A percentile compares a stretch with the other conserved stretches of the same genome.
phyloP scores from a whole-genome alignment of 2,888 invertebrate species.

The Lycocerus yunnanus region DNA sequence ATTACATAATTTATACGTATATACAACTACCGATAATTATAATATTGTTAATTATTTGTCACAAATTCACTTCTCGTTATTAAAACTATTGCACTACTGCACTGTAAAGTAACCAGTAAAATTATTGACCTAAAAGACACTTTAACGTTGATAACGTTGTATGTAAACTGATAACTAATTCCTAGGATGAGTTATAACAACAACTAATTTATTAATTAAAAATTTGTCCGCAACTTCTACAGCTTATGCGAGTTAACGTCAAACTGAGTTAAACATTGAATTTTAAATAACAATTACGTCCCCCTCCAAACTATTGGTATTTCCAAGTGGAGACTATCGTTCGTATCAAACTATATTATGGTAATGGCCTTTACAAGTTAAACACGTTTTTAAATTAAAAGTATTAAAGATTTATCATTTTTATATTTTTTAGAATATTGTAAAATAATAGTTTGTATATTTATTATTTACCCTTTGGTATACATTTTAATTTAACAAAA shows the following conservation, averaged over 20 bases:
- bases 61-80: not conserved
- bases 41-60: not conserved
- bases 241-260: not conserved
- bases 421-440: too few relatives aligned
- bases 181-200: not conserved
- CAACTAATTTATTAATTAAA: not conserved
- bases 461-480: too few relatives aligned
- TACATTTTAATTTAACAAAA: too few relatives aligned
- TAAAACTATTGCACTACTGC: not conserved
- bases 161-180: conserved; percentile 1
- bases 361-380: not conserved
- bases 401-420: too few relatives aligned
- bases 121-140: not conserved
- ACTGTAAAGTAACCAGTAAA: not conserved
- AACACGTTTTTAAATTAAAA: not conserved
- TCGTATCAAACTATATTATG: not conserved
- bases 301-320: not conserved
- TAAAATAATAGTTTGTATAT: too few relatives aligned
- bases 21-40: not conserved
- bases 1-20: not conserved
- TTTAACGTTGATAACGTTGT: not conserved
- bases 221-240: not conserved
- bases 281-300: not conserved
- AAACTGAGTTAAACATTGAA: not conserved
- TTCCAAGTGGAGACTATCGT: not conserved